phyloP scores from a whole-genome alignment of 2,797 vertebrate species.

The Acanthurus tractus region DNA sequence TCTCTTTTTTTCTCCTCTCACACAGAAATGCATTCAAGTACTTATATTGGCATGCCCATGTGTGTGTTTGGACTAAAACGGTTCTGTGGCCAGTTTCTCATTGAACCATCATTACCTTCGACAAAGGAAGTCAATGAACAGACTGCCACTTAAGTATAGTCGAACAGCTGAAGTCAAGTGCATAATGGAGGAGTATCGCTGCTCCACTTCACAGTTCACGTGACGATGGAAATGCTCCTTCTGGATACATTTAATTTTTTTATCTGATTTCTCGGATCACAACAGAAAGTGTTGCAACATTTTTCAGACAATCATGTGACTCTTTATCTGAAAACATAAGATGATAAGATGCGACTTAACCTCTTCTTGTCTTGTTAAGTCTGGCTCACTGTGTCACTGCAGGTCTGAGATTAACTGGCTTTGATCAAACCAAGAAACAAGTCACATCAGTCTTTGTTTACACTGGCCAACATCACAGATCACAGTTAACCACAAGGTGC shows the following conservation, averaged over 20 bases:
- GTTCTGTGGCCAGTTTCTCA: constrained; percentile 31
- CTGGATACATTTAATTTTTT: constrained; percentile 7
- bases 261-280: neutral
- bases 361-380: constrained; percentile 3
- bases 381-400: constrained; percentile 15
- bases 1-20: neutral
- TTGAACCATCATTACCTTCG: constrained; percentile 57
- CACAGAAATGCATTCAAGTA: constrained; percentile 26
- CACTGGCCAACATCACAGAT: neutral
- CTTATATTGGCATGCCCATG: constrained; percentile 23
- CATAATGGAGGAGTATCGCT: constrained; percentile 10
- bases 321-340: constrained; percentile 4
- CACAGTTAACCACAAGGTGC: neutral
- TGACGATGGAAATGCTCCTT: constrained; percentile 18
- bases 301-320: constrained; percentile 6
- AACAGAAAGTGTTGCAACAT: constrained; percentile 13
- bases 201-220: constrained; percentile 21
- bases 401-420: constrained; percentile 24
- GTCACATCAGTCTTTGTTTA: neutral
- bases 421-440: constrained; percentile 38
- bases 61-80: constrained; percentile 28
- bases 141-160: constrained; percentile 50
- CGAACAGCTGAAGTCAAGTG: constrained; percentile 52
- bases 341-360: constrained; percentile 23
- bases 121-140: constrained; percentile 51